Conservation (phyloP, 1,140 invertebrate genomes). For the Trichonephila inaurata region DNA sequence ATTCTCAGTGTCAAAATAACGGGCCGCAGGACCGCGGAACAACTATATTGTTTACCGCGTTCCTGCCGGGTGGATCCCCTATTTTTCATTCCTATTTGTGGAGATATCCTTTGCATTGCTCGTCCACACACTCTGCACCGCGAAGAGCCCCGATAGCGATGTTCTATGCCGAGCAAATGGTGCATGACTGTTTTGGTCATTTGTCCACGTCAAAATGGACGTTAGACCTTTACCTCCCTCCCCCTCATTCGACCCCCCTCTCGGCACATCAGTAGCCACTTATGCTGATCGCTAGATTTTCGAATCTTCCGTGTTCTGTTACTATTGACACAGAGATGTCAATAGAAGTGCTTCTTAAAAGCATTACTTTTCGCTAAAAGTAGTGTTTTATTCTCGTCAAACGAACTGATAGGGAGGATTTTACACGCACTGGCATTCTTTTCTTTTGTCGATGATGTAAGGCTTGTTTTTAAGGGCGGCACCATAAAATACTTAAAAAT, state of each 20-base stretch:
- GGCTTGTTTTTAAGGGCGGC: constrained; percentile 16
- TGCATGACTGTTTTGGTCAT: constrained; percentile 72
- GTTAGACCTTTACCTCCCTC: constrained; percentile 24
- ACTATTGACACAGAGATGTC: constrained; percentile 62
- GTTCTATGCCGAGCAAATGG: constrained; percentile 65
- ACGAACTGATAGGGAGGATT: neutral
- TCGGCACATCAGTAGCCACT: neutral
- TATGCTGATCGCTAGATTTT: constrained; percentile 60
- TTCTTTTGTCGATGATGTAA: neutral
- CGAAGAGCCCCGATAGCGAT: constrained; percentile 15
- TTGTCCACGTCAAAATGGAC: constrained; percentile 50
- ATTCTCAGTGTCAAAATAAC: constrained; percentile 51
- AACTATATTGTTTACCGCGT: constrained; percentile 55
- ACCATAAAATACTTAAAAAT: neutral
- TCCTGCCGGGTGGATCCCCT: constrained; percentile 30
- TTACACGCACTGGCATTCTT: neutral
- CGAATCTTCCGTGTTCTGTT: constrained; percentile 32
- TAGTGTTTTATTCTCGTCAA: neutral
- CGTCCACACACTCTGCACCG: constrained; percentile 61
- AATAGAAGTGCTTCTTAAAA: constrained; percentile 17
- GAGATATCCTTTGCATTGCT: constrained; percentile 37
- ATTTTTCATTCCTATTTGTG: constrained; percentile 26
- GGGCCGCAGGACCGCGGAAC: constrained; percentile 47
- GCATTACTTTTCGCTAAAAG: constrained; percentile 46
- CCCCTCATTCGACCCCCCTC: neutral